Base-by-base conservation (phyloP, 2,888 invertebrate species). In the Myopa testacea region DNA sequence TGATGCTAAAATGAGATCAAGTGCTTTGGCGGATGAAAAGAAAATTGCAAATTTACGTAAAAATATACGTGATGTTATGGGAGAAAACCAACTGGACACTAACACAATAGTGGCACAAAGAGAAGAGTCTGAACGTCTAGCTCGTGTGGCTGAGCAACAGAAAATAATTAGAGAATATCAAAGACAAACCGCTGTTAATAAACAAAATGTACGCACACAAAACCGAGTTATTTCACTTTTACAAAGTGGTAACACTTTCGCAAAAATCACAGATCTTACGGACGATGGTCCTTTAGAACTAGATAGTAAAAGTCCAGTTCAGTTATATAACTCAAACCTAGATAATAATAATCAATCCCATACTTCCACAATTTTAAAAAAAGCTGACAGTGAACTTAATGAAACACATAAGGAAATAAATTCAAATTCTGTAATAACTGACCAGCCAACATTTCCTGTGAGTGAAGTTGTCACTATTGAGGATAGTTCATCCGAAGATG, bases 1-100 rank as follows among this genome's bases (percentile, higher is more conserved):
- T 40, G 75, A 75, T 14, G 14, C 14, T 68, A 68, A 68, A 68
- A 68, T 52, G 52, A 63, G 34, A 52, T 65, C 34, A 38, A 26
- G 19, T 58, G 12, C 75, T 55, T 40, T 58, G 26, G 4, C 75
- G 12, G 88, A 88, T 40, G 87, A 87, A 26, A 88, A 87, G 73
- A 88, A 88, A 78, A 85, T 82, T 74, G 84, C 82, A 63, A 95
- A 94, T 88, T 92, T 96, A 86, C 91, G 97, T 62, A 92, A 95
- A 80, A 97, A 97, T 86, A 97, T 97, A 83, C 92, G 98, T 77
- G 97, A 98, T 90, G 97, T 98, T 10, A 94, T 98, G 93, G 95
- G 96, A 86, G 97, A 97, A 85, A 95, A 95, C 80, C 96, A 98
- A 86, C 90, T 98, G 80, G 98, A 98, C 87, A 96, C 96, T 80